phyloP scores from a whole-genome alignment of 2,113 vertebrate species.

The Heterocephalus glaber region DNA sequence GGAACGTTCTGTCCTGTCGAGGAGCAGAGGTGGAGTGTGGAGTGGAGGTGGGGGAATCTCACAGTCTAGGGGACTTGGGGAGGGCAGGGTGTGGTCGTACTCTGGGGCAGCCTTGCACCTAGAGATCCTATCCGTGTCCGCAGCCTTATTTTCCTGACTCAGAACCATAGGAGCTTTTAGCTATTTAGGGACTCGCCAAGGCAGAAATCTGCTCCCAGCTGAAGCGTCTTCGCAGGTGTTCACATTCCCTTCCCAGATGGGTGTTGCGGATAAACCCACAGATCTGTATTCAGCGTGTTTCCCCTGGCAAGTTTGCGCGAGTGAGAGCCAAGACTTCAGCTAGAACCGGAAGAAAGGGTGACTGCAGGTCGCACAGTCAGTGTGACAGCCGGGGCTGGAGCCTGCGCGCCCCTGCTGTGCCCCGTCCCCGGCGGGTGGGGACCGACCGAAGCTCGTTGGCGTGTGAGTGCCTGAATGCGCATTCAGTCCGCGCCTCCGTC shows the following conservation, averaged over 20 bases:
- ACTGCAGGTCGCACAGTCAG: background rate
- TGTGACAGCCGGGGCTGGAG: background rate
- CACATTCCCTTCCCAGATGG: background rate
- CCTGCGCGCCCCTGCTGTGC: background rate
- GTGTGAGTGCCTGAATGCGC: background rate
- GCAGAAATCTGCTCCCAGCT: background rate
- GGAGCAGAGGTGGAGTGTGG: background rate
- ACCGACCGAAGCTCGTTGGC: too few species aligned
- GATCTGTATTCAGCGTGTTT: background rate
- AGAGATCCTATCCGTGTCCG: background rate
- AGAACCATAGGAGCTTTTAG: background rate
- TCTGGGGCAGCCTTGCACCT: background rate
- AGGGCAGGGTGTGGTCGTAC: rapidly evolving
- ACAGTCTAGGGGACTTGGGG: rapidly evolving
- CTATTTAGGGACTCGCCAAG: background rate
- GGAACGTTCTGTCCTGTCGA: rapidly evolving
- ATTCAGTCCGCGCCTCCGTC: background rate
- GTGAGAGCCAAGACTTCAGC: background rate
- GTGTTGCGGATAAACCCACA: rapidly evolving
- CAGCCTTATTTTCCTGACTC: background rate
- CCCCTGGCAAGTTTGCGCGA: background rate
- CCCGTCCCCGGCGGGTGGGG: rapidly evolving
- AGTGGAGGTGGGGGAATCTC: background rate
- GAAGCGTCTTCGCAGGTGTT: background rate
- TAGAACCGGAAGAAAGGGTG: background rate